A percentile compares a stretch with the other conserved stretches of the same genome.
These are phyloP conservation scores for Helogale parvula DNA, from an alignment of 2,113 vertebrate genomes.

Conservation along the genomic window DNA sequence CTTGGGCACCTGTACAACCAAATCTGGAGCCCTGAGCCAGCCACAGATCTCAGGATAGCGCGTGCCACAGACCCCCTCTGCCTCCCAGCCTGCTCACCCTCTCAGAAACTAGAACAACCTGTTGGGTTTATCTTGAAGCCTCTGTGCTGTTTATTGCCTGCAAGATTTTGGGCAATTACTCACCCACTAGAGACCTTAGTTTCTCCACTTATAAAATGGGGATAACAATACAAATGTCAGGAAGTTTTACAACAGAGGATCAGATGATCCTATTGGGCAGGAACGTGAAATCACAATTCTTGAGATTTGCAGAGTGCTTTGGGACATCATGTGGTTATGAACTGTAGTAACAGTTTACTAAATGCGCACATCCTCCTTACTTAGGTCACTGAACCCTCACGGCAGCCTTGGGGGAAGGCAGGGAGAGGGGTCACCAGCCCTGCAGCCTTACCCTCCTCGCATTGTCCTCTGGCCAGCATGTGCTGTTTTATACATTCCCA, in stretches of 20 bases:
- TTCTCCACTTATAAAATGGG: slow-evolving; percentile 1
- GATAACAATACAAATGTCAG: background rate
- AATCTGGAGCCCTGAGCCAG: background rate
- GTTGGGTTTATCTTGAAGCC: background rate
- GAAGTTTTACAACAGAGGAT: background rate
- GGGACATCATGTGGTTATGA: background rate
- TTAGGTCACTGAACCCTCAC: background rate
- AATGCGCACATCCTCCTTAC: background rate
- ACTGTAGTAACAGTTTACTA: background rate
- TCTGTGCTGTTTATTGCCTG: background rate
- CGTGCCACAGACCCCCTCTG: background rate
- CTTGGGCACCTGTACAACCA: background rate
- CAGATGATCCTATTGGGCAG: background rate
- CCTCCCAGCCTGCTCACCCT: background rate
- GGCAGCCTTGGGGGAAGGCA: background rate
- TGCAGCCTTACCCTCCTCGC: background rate
- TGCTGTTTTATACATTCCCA: background rate
- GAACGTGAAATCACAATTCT: background rate
- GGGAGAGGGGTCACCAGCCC: background rate
- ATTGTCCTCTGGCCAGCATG: background rate
- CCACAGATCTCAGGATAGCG: background rate
- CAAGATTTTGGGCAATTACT: background rate
- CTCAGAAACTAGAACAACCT: background rate
- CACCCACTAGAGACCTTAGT: background rate
- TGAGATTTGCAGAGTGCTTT: background rate